Percentiles rank a stretch among this genome's conserved stretches.
Conservation (phyloP, 2,797 vertebrate genomes). For the Tokudaia tokunoshimensis region DNA sequence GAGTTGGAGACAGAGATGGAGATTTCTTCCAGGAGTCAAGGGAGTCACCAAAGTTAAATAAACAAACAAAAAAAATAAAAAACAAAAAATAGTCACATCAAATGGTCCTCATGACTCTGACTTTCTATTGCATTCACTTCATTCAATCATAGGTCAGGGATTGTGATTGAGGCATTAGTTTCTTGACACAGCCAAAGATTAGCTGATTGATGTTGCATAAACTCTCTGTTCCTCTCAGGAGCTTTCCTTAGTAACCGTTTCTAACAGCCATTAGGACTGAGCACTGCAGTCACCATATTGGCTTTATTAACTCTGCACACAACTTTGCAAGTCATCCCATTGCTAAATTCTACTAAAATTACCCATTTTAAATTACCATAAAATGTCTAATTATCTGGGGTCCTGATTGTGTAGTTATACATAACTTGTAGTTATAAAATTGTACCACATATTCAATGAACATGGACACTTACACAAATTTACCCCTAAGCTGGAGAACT, state of each 20-base stretch:
- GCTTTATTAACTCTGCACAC: not conserved
- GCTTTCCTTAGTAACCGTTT: not conserved
- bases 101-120: not conserved
- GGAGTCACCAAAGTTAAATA: not conserved
- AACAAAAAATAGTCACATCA: not conserved
- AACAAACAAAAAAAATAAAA: not conserved
- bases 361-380: not conserved
- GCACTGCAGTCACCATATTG: not conserved
- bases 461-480: not conserved
- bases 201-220: not conserved
- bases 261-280: not conserved
- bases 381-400: not conserved
- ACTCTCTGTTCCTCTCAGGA: not conserved
- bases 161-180: not conserved
- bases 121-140: not conserved
- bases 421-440: not conserved
- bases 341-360: slow-evolving; percentile 34
- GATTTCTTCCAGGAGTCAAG: not conserved
- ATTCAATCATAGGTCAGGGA: not conserved
- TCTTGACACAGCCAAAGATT: not conserved
- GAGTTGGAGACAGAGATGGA: not conserved
- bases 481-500: not conserved
- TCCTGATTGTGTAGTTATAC: not conserved
- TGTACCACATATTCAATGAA: not conserved
- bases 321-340: not conserved